Conservation (phyloP, 2,888 invertebrate species). For the Drosophila pseudotalamancana region DNA sequence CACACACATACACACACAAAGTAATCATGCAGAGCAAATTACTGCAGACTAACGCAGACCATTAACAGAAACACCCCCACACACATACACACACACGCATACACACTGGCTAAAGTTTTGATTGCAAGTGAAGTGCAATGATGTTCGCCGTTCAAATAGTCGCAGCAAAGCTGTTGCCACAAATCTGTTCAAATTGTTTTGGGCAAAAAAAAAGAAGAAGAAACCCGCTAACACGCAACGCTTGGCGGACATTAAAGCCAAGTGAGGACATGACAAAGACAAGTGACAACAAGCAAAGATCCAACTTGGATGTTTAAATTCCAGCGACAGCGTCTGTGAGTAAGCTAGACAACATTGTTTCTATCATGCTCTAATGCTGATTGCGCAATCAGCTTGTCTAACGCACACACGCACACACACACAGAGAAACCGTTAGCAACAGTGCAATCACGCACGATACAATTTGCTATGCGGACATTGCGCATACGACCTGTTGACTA, state of each 20-base stretch:
- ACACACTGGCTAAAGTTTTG: constrained; percentile 38
- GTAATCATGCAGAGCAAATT: constrained; percentile 66
- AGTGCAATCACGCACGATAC: background rate
- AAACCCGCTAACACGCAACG: background rate
- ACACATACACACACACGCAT: background rate
- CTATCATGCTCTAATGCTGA: constrained; percentile 58
- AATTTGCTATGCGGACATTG: constrained; percentile 22
- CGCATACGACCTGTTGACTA: constrained; percentile 60
- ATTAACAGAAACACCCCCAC: constrained; percentile 26
- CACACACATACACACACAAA: constrained; percentile 23
- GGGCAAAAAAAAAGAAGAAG: background rate
- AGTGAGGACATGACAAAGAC: constrained; percentile 72
- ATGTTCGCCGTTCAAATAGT: constrained; percentile 28
- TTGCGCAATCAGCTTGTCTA: constrained; percentile 64
- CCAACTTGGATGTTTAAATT: constrained; percentile 65
- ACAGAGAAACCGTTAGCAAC: background rate
- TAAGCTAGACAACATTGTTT: constrained; percentile 31
- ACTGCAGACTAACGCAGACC: constrained; percentile 40
- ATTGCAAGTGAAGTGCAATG: constrained; percentile 49
- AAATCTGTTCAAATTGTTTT: constrained; percentile 47
- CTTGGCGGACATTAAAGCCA: constrained; percentile 57
- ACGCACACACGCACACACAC: background rate
- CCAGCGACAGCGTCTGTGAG: constrained; percentile 7
- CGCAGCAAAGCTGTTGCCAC: constrained; percentile 23
- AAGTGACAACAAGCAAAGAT: constrained; percentile 68